Evolutionary conservation across 2,797 vertebrate species (phyloP).

Genomic region (Leptoclinus maculatus): DNA sequence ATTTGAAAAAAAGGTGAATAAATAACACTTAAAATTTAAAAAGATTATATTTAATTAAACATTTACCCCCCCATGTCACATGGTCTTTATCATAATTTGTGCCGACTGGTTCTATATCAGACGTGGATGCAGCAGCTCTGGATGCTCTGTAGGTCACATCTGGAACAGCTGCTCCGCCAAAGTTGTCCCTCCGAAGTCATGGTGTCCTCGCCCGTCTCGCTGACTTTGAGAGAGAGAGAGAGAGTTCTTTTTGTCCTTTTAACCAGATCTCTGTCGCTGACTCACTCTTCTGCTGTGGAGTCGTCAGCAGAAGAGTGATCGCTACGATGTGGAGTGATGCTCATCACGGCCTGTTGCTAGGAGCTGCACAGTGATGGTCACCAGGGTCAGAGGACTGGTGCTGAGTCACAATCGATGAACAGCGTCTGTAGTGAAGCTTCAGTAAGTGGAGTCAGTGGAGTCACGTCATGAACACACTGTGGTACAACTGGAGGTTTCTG

Average conservation of each 20-base stretch:
- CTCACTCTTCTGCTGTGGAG: conserved; percentile 12
- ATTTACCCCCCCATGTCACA: no score
- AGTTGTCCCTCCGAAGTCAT: no score
- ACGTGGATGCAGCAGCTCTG: not conserved
- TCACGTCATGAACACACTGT: not conserved
- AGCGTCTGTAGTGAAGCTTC: not conserved
- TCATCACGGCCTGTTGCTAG: not conserved
- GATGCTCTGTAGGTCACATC: conserved; percentile 1
- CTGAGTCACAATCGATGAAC: not conserved
- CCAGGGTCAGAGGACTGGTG: not conserved
- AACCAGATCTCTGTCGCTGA: conserved; percentile 17
- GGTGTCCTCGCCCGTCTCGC: no score
- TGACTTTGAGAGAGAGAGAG: not conserved
- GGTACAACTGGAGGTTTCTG: not conserved
- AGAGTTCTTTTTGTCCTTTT: not conserved
- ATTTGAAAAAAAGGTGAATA: no score
- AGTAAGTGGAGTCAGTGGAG: not conserved
- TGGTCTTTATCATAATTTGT: no score
- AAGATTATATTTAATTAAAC: no score
- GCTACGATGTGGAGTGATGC: conserved; percentile 15
- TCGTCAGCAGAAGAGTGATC: not conserved
- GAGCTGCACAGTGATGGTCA: not conserved
- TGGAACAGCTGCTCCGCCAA: not conserved
- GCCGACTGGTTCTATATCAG: not conserved
- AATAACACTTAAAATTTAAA: no score